Conservation (phyloP, 2,888 invertebrate genomes). For the Coelopa pilipes region DNA sequence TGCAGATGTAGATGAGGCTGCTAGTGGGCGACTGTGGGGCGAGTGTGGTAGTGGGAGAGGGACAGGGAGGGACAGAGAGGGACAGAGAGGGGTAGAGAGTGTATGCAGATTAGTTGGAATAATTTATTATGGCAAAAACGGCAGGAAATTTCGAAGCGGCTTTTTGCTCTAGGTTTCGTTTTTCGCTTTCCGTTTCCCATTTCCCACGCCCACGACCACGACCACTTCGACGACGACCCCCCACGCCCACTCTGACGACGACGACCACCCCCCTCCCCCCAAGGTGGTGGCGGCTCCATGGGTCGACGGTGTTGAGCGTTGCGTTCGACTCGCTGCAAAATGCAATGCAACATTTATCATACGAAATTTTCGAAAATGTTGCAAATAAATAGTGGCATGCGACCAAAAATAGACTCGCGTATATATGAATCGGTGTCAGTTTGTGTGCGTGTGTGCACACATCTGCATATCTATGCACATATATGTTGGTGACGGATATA, state of each 20-base stretch:
- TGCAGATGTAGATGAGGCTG: not conserved
- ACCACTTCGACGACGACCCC: not conserved
- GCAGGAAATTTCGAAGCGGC: conserved; percentile 6
- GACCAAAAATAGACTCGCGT: conserved; percentile 23
- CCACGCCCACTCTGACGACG: no score
- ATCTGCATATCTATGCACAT: conserved; percentile 6
- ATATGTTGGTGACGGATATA: not conserved
- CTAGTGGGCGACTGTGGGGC: not conserved
- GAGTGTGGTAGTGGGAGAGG: not conserved
- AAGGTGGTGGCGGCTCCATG: not conserved
- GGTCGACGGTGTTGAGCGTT: conserved; percentile 4
- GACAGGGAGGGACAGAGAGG: not conserved
- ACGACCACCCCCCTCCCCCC: not conserved
- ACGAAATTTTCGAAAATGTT: conserved; percentile 27
- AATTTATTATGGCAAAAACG: conserved; percentile 34
- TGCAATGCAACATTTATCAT: conserved; percentile 33
- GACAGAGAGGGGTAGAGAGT: not conserved
- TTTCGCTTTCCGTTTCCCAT: not conserved
- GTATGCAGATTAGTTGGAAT: conserved; percentile 36
- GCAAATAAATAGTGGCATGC: conserved; percentile 30
- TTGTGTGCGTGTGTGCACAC: conserved; percentile 21
- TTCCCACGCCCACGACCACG: not conserved
- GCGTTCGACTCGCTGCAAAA: conserved; percentile 18
- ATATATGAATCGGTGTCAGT: conserved; percentile 18
- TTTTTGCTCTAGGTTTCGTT: not conserved